Evolutionary conservation across 2,113 vertebrate genomes (phyloP).

Genomic region (Dromaius novaehollandiae): DNA sequence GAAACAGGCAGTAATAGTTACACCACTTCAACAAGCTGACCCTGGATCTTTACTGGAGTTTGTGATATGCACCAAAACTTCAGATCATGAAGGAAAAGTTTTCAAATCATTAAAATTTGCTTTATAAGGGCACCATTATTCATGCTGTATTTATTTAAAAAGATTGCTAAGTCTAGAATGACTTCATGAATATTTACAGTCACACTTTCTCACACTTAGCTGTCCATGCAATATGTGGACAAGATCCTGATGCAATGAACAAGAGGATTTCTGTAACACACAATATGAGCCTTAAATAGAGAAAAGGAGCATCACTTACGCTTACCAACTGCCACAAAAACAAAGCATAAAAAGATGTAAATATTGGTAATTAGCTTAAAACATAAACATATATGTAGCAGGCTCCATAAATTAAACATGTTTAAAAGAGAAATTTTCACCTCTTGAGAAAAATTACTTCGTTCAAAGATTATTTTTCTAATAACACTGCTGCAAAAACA

Average conservation of each 20-base stretch:
- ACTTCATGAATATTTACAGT: background rate
- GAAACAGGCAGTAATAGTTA: background rate
- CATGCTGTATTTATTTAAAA: background rate
- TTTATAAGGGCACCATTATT: background rate
- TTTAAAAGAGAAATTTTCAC: background rate
- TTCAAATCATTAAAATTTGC: background rate
- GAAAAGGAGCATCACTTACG: background rate
- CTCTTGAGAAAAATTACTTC: background rate
- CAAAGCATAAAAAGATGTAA: background rate
- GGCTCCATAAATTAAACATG: background rate
- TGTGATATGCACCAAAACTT: background rate
- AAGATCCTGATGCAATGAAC: background rate
- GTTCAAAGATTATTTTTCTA: background rate
- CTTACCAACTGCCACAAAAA: background rate
- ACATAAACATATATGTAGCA: background rate
- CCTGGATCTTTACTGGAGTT: background rate
- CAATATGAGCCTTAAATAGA: background rate
- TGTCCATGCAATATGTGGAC: fast-evolving
- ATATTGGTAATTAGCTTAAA: background rate
- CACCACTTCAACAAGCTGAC: background rate
- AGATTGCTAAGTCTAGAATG: background rate
- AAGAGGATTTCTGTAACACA: background rate
- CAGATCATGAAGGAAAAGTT: background rate
- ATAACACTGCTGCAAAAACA: background rate
- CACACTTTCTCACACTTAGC: background rate